Percentiles rank a stretch among this genome's conserved stretches.
Evolutionary conservation across 2,113 vertebrate species (phyloP).

Genomic region (Neodontobutis hainanensis): DNA sequence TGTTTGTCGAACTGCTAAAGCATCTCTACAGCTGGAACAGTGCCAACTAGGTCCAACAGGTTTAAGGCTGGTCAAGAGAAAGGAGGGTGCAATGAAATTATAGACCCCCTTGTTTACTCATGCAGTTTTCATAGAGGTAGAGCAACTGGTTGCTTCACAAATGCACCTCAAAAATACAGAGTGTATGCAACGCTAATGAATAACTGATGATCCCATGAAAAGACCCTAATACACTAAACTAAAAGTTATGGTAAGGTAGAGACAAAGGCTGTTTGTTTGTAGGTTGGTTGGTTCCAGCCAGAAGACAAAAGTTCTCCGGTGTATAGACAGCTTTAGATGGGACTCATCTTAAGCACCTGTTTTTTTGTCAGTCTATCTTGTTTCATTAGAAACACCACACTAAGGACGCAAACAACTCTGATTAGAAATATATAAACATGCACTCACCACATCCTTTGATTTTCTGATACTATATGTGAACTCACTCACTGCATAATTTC

Average conservation of each 20-base stretch:
- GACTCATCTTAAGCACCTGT: slow-evolving; percentile 34
- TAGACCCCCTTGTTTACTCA: slow-evolving; percentile 27
- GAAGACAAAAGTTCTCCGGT: slow-evolving; percentile 11
- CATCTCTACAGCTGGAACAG: slow-evolving; percentile 23
- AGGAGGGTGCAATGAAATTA: slow-evolving; percentile 46
- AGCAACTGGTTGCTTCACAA: neutral
- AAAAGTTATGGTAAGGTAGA: neutral
- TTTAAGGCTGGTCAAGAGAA: slow-evolving; percentile 44
- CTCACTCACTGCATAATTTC: neutral
- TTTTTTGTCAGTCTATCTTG: slow-evolving; percentile 36
- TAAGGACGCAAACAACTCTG: slow-evolving; percentile 2
- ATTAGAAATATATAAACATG: slow-evolving; percentile 17
- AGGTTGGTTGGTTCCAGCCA: neutral
- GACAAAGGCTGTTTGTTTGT: slow-evolving; percentile 2
- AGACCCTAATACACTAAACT: neutral
- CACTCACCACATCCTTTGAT: slow-evolving; percentile 1
- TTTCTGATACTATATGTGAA: slow-evolving; percentile 14
- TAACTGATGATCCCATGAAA: neutral
- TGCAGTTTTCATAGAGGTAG: slow-evolving; percentile 43
- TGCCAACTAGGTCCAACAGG: slow-evolving; percentile 4
- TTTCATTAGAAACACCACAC: neutral
- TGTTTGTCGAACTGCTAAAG: slow-evolving; percentile 47
- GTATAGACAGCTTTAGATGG: slow-evolving; percentile 18
- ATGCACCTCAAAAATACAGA: neutral
- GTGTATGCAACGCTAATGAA: slow-evolving; percentile 1